Base-by-base conservation (phyloP, 2,797 vertebrate genomes). In the Xenops minutus region DNA sequence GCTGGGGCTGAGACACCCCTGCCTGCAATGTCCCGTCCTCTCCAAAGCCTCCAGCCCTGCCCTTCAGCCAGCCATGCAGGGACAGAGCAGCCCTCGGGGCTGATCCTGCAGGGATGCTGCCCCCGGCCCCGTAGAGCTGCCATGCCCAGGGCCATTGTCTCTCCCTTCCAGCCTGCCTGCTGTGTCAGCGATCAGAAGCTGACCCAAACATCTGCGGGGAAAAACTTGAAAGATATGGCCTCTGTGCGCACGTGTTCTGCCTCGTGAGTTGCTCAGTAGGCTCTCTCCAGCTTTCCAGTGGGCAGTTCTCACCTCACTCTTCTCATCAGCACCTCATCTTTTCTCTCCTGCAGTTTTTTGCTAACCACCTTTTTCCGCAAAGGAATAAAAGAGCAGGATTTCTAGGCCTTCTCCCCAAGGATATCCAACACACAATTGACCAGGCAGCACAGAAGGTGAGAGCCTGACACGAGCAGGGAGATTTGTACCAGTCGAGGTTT, bases 381-480 rank as follows among this genome's bases (percentile, higher is more conserved):
- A 17, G 34, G 34, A 58, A 26, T 34, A 17, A 58, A 34, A 36
- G 34, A 2, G 8, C 13, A 6, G 73, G 15, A 14, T 17, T n/a
- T 18, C 9, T 18, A 18, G 23, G 48, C 18, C 46, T 66, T 41
- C 20, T 3, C 14, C 10, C 7, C 4, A 24, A 20, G 23, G 61
- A 85, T 17, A 26, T 67, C 21, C 6, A 7, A 11, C 2, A 3
- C 9, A 10, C 32, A 5, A 2, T 66, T 4, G 4, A 13, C 11
- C 14, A 1, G 37, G 72, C 62, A 44, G n/a, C 14, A 1, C 18
- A n/a, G 54, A 36, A 59, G 72, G 72, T 76, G 52, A 76, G 72
- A 29, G 26, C 5, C 27, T 22, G 36, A 19, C 29, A 10, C 12
- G 41, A 39, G 10, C 36, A 17, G 24, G 24, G 41, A 68, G 15